A percentile compares a stretch with the other conserved stretches of the same genome.
phyloP scores from a whole-genome alignment of 1,140 invertebrate species.

The Saccostrea echinata region DNA sequence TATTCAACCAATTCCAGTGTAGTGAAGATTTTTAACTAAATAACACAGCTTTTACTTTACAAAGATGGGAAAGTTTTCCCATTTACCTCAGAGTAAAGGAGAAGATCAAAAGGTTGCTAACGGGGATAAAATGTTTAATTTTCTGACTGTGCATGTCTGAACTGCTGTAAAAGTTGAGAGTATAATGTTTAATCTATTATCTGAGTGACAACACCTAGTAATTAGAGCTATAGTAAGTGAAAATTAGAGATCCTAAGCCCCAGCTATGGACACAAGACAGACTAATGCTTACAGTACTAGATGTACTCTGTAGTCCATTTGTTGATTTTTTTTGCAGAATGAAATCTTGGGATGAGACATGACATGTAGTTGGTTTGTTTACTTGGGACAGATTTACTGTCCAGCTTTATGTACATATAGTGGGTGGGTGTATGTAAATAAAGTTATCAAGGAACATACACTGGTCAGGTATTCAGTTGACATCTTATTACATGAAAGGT shows the following conservation, averaged over 20 bases:
- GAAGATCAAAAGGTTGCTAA: background rate
- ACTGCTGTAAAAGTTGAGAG: too few relatives aligned
- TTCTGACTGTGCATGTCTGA: too few relatives aligned
- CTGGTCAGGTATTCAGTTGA: background rate
- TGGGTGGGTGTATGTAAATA: constrained; percentile 27
- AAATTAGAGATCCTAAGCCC: too few relatives aligned
- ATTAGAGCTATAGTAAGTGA: too few relatives aligned
- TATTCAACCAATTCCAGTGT: too few relatives aligned
- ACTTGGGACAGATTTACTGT: background rate
- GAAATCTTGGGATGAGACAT: background rate
- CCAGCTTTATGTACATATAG: background rate
- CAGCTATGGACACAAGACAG: background rate
- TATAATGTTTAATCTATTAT: too few relatives aligned
- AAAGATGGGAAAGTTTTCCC: too few relatives aligned
- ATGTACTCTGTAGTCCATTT: background rate
- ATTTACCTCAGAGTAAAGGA: too few relatives aligned
- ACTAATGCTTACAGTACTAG: background rate
- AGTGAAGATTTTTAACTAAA: too few relatives aligned
- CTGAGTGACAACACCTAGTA: too few relatives aligned
- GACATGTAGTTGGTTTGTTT: background rate
- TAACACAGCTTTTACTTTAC: too few relatives aligned
- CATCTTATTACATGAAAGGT: background rate
- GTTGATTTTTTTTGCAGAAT: background rate
- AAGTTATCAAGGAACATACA: constrained; percentile 2
- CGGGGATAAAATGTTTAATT: background rate